phyloP scores from a whole-genome alignment of 2,888 invertebrate species.

The Megamerina dolium region DNA sequence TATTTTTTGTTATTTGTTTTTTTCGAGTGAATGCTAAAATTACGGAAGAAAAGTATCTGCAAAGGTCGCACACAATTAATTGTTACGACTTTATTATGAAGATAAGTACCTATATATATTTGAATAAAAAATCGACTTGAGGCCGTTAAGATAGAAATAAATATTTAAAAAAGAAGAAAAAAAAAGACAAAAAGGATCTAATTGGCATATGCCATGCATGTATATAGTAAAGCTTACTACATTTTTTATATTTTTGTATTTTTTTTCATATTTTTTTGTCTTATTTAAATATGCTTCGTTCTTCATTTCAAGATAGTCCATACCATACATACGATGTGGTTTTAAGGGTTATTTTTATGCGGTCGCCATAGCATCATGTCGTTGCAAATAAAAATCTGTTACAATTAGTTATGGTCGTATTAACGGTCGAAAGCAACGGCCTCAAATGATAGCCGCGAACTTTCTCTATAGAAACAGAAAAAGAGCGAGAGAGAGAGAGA shows the following conservation, averaged over 20 bases:
- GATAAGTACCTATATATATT: constrained; percentile 29
- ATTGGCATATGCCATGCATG: constrained; percentile 25
- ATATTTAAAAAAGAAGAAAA: neutral
- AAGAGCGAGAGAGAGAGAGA: too few species aligned
- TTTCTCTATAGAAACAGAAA: too few species aligned
- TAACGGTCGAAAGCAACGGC: too few species aligned
- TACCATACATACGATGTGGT: constrained; percentile 6
- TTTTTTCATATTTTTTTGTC: neutral
- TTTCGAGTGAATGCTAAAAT: neutral
- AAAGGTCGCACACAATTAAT: constrained; percentile 38
- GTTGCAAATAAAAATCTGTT: constrained; percentile 37
- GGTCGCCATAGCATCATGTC: neutral
- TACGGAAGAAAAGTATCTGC: neutral
- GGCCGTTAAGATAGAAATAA: constrained; percentile 1
- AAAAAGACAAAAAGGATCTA: constrained; percentile 35
- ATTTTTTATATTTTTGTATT: neutral
- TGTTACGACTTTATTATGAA: constrained; percentile 44
- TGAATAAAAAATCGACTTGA: constrained; percentile 12
- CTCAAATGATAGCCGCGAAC: too few species aligned
- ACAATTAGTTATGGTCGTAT: constrained; percentile 40
- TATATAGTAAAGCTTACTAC: neutral
- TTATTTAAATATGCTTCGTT: neutral
- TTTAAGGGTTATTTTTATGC: constrained; percentile 19
- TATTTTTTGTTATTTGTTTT: too few species aligned
- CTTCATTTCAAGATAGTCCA: neutral